A percentile compares a stretch with the other conserved stretches of the same genome.
These are phyloP conservation scores for Heteromurus nitidus DNA, from an alignment of 2,888 invertebrate genomes.

Conservation along the genomic window DNA sequence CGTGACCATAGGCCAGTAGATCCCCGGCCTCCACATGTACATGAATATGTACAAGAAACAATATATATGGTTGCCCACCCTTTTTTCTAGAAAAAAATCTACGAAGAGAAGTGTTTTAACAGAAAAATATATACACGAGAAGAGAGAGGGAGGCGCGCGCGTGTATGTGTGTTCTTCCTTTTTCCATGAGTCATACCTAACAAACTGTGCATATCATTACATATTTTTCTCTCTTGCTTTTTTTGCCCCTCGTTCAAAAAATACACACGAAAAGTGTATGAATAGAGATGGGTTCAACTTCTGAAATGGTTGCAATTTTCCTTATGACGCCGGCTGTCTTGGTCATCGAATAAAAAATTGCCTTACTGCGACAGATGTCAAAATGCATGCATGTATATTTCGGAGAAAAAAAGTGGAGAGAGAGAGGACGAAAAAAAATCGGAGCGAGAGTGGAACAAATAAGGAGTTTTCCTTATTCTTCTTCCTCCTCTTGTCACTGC, in stretches of 20 bases:
- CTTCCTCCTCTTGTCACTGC: neutral
- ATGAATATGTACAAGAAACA: too few relatives aligned
- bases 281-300: constrained; percentile 22
- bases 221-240: neutral
- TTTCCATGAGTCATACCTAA: constrained; percentile 48
- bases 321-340: constrained; percentile 71
- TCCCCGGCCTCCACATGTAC: neutral
- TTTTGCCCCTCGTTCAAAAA: neutral
- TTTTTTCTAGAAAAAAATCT: too few relatives aligned
- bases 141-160: too few relatives aligned
- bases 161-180: too few relatives aligned
- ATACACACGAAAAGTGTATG: constrained; percentile 9
- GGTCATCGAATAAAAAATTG: constrained; percentile 71
- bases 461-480: neutral
- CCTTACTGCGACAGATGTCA: constrained; percentile 72
- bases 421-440: too few relatives aligned
- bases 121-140: too few relatives aligned
- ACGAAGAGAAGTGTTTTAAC: too few relatives aligned
- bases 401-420: constrained; percentile 22
- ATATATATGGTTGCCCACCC: too few relatives aligned
- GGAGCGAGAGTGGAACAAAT: constrained; percentile 5
- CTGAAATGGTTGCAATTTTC: constrained; percentile 72
- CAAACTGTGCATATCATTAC: constrained; percentile 56
- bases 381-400: constrained; percentile 72
- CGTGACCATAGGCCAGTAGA: constrained; percentile 53